Evolutionary conservation across 1,140 invertebrate genomes (phyloP).

Genomic region (Delia radicum): DNA sequence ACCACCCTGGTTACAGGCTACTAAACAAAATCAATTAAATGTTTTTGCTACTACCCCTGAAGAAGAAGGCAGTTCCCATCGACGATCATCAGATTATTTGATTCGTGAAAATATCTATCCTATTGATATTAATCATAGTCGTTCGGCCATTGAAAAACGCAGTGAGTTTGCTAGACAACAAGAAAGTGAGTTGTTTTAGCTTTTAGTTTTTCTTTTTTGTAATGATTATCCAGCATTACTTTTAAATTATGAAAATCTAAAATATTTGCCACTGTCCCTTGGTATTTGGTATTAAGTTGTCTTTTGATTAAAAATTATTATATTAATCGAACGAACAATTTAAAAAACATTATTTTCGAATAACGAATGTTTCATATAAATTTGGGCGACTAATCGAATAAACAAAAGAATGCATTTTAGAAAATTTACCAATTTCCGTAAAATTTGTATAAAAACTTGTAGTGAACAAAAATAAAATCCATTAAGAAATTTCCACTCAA

Average conservation of each 20-base stretch:
- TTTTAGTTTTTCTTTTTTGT: not conserved
- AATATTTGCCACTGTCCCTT: not conserved
- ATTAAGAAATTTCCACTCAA: no score
- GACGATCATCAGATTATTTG: slow-evolving; percentile 34
- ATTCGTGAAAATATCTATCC: slow-evolving; percentile 52
- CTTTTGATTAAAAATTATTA: no score
- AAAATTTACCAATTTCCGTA: no score
- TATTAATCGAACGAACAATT: no score
- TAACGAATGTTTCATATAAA: no score
- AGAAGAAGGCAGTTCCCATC: slow-evolving; percentile 38
- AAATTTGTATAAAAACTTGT: no score
- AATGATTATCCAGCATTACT: not conserved
- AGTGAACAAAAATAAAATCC: no score
- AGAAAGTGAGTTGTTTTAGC: slow-evolving; percentile 44
- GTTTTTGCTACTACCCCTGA: slow-evolving; percentile 51
- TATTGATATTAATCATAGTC: slow-evolving; percentile 46
- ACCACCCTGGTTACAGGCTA: slow-evolving; percentile 61
- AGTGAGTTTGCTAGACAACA: slow-evolving; percentile 52
- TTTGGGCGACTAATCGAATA: no score
- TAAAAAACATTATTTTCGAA: no score
- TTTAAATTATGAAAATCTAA: not conserved
- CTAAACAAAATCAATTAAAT: slow-evolving; percentile 49
- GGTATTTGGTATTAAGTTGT: no score
- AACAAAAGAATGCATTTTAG: no score
- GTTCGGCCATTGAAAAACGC: slow-evolving; percentile 49